Base-by-base conservation (phyloP, 2,113 vertebrate genomes). In the Triplophysa tibetana region DNA sequence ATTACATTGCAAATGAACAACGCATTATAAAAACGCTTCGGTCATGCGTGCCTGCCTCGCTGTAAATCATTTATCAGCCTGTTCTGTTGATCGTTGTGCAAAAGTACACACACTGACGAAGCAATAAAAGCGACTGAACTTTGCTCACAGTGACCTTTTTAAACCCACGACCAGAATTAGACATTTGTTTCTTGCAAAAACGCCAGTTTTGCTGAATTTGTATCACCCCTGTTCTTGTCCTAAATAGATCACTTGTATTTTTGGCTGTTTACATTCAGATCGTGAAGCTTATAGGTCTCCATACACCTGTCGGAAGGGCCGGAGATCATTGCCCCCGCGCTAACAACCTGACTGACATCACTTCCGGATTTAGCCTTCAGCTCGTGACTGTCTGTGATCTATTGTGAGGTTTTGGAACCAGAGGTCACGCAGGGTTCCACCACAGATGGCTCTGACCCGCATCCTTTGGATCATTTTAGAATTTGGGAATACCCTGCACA, bases 361-460 rank as follows among this genome's bases (percentile, higher is more conserved):
- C 19, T 24, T 70, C 58, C 77, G 80, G 74, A 70, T 83, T 80
- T 80, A 83, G 79, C 54, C 21, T 62, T 7, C 50, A 58, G 43
- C 62, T 73, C 58, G 45, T 38, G 33, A 12, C n/a, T 70, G 58
- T 48, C 19, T n/a, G 33, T 12, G 66, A 14, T 73, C 58, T 77
- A 50, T 19, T 43, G 50, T 56, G 41, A 29, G 48, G 73, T 29
- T 64, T 24, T 11, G 70, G 65, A 66, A 61, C 45, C 33, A n/a
- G 45, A 64, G 83, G 74, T 80, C 65, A 62, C 2, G 66, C 48
- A 41, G 58, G 43, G 75, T 82, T 77, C n/a, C 68, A 69, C 43
- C 38, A 50, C 76, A 85, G 81, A 80, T 83, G 81, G 62, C 33
- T 68, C 74, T 23, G 23, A 60, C 33, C 9, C 19, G 13, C 64